A percentile compares a stretch with the other conserved stretches of the same genome.
These are phyloP conservation scores for Drosophila yooni DNA, from an alignment of 2,888 invertebrate genomes.

Conservation along the genomic window DNA sequence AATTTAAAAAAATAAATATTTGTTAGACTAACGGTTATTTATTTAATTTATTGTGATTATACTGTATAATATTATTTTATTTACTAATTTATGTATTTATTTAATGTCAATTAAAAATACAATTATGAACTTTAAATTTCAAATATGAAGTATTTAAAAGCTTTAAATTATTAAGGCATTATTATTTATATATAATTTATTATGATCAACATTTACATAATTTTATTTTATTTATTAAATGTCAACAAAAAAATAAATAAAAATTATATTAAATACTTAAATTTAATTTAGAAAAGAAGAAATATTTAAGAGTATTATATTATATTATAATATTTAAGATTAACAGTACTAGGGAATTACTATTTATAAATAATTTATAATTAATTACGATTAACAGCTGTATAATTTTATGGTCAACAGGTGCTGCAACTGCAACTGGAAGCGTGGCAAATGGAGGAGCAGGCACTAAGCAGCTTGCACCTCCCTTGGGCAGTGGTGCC, in stretches of 20 bases:
- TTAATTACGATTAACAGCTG: neutral
- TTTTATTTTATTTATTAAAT: neutral
- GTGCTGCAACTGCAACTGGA: neutral
- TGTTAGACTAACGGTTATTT: no score
- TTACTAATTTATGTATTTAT: neutral
- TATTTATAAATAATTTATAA: neutral
- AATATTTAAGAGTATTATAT: neutral
- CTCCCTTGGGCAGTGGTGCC: neutral
- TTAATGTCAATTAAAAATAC: neutral
- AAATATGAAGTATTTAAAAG: neutral
- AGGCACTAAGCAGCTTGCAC: neutral
- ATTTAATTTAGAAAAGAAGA: neutral
- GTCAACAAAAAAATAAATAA: neutral
- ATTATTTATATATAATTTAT: neutral
- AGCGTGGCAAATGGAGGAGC: neutral
- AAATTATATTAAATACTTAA: neutral
- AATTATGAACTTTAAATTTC: neutral
- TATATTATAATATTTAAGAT: neutral
- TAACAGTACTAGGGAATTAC: neutral
- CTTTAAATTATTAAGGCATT: neutral
- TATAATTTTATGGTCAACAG: neutral
- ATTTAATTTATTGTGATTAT: neutral
- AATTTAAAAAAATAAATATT: no score
- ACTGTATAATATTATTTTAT: neutral
- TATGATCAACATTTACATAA: neutral